Percentiles rank a stretch among this genome's conserved stretches.
phyloP scores from a whole-genome alignment of 2,797 vertebrate species.

The Hoplostethus mediterraneus region DNA sequence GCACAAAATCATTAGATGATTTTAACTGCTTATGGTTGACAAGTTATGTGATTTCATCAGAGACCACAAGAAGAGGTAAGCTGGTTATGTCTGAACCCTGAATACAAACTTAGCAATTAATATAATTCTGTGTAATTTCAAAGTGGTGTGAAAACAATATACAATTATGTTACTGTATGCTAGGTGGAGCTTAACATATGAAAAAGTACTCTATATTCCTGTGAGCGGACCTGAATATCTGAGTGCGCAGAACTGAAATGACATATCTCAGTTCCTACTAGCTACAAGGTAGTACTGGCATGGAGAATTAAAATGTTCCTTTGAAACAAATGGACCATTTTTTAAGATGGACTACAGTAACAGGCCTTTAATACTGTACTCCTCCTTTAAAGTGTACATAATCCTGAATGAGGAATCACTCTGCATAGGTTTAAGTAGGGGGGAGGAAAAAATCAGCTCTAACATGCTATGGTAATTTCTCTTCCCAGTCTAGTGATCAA shows the following conservation, averaged over 20 bases:
- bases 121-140: slow-evolving; percentile 43
- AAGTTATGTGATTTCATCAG: slow-evolving; percentile 63
- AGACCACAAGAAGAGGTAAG: slow-evolving; percentile 71
- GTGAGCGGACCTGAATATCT: slow-evolving; percentile 40
- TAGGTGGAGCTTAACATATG: slow-evolving; percentile 26
- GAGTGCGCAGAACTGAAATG: slow-evolving; percentile 27
- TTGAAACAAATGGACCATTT: slow-evolving; percentile 25
- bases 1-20: slow-evolving; percentile 20
- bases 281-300: slow-evolving; percentile 36
- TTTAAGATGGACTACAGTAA: slow-evolving; percentile 3
- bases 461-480: slow-evolving; percentile 5
- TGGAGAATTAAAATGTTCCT: slow-evolving; percentile 21
- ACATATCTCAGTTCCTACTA: slow-evolving; percentile 33
- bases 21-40: slow-evolving; percentile 39
- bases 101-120: slow-evolving; percentile 53
- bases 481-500: slow-evolving; percentile 48
- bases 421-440: background rate
- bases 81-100: slow-evolving; percentile 73
- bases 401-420: slow-evolving; percentile 23
- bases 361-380: slow-evolving; percentile 4
- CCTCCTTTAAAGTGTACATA: slow-evolving; percentile 21
- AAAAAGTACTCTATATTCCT: slow-evolving; percentile 42
- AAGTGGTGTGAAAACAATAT: slow-evolving; percentile 44
- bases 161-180: slow-evolving; percentile 16
- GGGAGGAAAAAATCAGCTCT: slow-evolving; percentile 9